A percentile compares a stretch with the other conserved stretches of the same genome.
phyloP scores from a whole-genome alignment of 2,113 vertebrate genomes.

The Elaphurus davidianus region DNA sequence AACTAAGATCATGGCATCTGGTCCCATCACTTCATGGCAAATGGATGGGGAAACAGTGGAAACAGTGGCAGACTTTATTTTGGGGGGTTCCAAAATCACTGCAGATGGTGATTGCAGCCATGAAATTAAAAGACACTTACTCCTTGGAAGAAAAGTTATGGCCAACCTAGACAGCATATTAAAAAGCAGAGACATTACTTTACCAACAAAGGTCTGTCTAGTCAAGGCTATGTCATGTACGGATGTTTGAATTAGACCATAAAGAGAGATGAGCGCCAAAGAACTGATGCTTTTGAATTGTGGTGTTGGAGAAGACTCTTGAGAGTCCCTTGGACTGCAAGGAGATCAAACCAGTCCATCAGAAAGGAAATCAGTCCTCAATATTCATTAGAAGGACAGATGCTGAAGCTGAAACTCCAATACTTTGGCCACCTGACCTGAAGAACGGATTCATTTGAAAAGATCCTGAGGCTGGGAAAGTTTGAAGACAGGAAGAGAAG shows the following conservation, averaged over 20 bases:
- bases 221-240: neutral
- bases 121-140: neutral
- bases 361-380: neutral
- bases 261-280: accelerated
- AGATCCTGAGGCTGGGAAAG: neutral
- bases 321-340: neutral
- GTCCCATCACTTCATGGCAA: neutral
- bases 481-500: neutral
- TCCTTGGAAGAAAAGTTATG: neutral
- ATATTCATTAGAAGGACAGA: neutral
- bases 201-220: neutral
- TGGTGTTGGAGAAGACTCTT: neutral
- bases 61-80: neutral
- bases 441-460: neutral
- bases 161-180: neutral
- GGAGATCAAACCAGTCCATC: neutral
- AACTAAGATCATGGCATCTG: neutral
- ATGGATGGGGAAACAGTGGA: neutral
- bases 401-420: neutral
- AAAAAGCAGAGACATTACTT: neutral
- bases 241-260: neutral
- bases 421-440: neutral
- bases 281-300: neutral
- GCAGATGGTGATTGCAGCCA: neutral
- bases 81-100: neutral